Evolutionary conservation across 2,113 vertebrate genomes (phyloP).

Genomic region (Steatornis caripensis): DNA sequence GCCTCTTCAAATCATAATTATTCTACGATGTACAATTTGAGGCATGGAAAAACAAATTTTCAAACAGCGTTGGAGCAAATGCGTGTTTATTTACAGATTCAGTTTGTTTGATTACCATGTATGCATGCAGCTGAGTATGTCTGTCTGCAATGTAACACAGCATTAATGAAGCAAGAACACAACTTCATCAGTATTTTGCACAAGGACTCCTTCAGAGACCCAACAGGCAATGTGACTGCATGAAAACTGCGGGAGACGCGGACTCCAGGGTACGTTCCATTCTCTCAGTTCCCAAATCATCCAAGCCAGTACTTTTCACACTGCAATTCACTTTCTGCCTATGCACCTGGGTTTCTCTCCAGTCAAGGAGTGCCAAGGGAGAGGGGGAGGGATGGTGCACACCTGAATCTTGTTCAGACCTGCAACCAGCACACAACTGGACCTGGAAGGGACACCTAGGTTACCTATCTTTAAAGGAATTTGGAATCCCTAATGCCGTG

Average conservation of each 20-base stretch:
- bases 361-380: conserved; percentile 9
- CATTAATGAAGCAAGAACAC: background rate
- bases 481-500: background rate
- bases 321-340: background rate
- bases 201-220: background rate
- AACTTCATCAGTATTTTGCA: background rate
- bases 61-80: background rate
- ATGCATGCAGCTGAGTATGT: background rate
- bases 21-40: background rate
- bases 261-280: background rate
- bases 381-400: background rate
- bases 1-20: background rate
- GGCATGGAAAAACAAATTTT: background rate
- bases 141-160: background rate
- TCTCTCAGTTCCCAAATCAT: background rate
- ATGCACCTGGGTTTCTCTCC: conserved; percentile 19
- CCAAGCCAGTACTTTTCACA: background rate
- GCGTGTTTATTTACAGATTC: background rate
- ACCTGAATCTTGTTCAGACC: conserved; percentile 44
- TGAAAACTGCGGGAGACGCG: background rate
- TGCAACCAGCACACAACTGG: conserved; percentile 9
- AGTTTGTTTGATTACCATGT: background rate
- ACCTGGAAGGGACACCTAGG: conserved; percentile 14
- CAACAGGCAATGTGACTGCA: background rate
- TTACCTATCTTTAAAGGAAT: background rate